A percentile compares a stretch with the other conserved stretches of the same genome.
Evolutionary conservation across 2,113 vertebrate species (phyloP).

Genomic region (Neotragus moschatus): DNA sequence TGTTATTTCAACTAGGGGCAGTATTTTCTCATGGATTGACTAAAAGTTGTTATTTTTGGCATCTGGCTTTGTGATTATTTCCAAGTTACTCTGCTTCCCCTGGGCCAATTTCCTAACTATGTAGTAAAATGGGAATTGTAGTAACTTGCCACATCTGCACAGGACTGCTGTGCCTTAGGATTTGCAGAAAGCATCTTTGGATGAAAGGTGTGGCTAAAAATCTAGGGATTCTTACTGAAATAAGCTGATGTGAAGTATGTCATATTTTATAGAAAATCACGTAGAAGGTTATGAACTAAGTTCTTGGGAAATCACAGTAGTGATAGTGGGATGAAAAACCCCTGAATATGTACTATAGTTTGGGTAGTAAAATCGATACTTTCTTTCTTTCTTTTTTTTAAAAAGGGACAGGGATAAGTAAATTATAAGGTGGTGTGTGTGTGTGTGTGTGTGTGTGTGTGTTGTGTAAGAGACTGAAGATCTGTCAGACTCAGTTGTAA

Average conservation of each 20-base stretch:
- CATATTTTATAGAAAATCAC: conserved; percentile 58
- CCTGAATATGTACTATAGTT: not conserved
- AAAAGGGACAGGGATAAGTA: not conserved
- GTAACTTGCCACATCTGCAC: conserved; percentile 61
- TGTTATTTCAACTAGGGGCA: conserved; percentile 70
- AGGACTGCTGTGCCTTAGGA: conserved; percentile 29
- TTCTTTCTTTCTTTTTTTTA: not conserved
- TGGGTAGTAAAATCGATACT: conserved; percentile 19
- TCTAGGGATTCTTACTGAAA: conserved; percentile 49
- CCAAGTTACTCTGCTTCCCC: conserved; percentile 71
- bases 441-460: not conserved
- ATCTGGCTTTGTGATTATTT: conserved; percentile 67
- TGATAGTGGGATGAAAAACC: conserved; percentile 38
- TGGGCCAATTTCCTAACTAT: conserved; percentile 64
- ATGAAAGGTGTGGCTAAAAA: conserved; percentile 35
- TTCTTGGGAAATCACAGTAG: conserved; percentile 49
- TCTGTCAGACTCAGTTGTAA: conserved; percentile 34
- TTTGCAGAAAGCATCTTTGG: conserved; percentile 35
- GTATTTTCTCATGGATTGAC: conserved; percentile 71
- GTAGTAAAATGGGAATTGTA: conserved; percentile 64
- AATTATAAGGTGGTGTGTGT: not conserved
- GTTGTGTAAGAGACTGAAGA: conserved; percentile 34
- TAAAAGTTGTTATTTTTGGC: conserved; percentile 75
- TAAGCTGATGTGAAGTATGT: conserved; percentile 54
- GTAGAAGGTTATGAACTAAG: conserved; percentile 45